Evolutionary conservation across 1,140 invertebrate species (phyloP).

Genomic region (Belonocnema kinseyi): DNA sequence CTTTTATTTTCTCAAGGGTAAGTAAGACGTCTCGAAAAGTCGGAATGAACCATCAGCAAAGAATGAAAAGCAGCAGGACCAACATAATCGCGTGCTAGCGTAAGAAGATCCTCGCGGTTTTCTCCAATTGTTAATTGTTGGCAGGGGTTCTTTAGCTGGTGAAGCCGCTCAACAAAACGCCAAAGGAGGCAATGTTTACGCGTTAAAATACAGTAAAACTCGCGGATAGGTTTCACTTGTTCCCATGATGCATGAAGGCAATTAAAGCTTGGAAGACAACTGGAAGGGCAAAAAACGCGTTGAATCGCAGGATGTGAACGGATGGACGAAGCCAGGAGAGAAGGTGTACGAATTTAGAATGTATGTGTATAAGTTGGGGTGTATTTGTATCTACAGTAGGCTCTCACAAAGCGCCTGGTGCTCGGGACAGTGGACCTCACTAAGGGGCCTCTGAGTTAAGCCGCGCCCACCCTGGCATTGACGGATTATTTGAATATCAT

Average conservation of each 20-base stretch:
- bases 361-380: conserved; percentile 32
- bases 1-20: too few relatives aligned
- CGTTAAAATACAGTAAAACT: conserved; percentile 36
- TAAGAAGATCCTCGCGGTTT: too few relatives aligned
- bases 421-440: too few relatives aligned
- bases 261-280: conserved; percentile 50
- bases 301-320: conserved; percentile 67
- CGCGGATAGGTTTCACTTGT: conserved; percentile 40
- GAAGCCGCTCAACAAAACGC: neutral
- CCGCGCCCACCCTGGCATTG: too few relatives aligned
- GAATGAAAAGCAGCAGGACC: too few relatives aligned
- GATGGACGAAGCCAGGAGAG: conserved; percentile 38
- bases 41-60: too few relatives aligned
- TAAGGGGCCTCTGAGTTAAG: too few relatives aligned
- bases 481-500: too few relatives aligned
- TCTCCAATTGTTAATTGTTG: too few relatives aligned
- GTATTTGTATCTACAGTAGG: neutral
- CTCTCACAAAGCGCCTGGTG: too few relatives aligned
- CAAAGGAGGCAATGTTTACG: neutral
- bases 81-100: too few relatives aligned
- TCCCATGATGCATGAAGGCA: conserved; percentile 57
- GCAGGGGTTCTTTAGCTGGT: neutral
- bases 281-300: conserved; percentile 53
- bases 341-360: conserved; percentile 23
- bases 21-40: too few relatives aligned